Conservation (phyloP, 2,113 vertebrate species). For the Kryptolebias marmoratus region DNA sequence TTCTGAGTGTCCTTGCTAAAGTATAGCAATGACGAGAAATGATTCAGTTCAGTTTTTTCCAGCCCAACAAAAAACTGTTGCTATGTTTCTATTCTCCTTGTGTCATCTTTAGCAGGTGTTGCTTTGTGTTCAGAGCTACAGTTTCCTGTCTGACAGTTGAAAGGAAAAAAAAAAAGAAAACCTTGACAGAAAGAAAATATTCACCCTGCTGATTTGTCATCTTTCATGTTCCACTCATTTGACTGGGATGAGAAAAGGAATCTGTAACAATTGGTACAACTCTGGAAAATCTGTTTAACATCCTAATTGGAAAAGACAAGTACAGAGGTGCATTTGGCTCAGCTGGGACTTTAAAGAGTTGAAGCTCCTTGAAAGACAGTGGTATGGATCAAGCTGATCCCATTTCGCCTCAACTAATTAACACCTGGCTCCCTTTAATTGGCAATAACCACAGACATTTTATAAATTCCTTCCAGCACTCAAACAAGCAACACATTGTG, state of each 20-base stretch:
- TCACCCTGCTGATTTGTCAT: conserved; percentile 59
- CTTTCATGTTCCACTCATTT: conserved; percentile 57
- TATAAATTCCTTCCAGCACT: conserved; percentile 5
- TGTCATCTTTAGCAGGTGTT: conserved; percentile 46
- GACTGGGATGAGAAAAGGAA: conserved; percentile 48
- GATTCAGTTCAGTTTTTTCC: conserved; percentile 3
- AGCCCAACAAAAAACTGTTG: conserved; percentile 27
- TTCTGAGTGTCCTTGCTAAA: conserved; percentile 2
- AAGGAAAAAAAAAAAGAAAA: conserved; percentile 46
- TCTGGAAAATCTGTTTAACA: conserved; percentile 70
- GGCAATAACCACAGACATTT: conserved; percentile 48
- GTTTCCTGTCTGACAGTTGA: conserved; percentile 55
- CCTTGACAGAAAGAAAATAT: conserved; percentile 56
- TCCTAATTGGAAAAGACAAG: conserved; percentile 78
- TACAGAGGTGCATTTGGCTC: conserved; percentile 62
- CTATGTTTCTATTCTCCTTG: conserved; percentile 29
- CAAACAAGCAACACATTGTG: conserved; percentile 6
- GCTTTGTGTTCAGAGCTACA: conserved; percentile 26
- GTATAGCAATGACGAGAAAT: conserved; percentile 10
- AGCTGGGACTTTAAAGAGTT: conserved; percentile 70
- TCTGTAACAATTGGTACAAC: conserved; percentile 41
- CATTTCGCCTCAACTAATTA: conserved; percentile 68
- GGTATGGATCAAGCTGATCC: conserved; percentile 65
- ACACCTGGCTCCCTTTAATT: conserved; percentile 73
- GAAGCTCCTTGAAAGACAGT: conserved; percentile 58